Base-by-base conservation (phyloP, 2,113 vertebrate genomes). In the Gorsachius goisagi region DNA sequence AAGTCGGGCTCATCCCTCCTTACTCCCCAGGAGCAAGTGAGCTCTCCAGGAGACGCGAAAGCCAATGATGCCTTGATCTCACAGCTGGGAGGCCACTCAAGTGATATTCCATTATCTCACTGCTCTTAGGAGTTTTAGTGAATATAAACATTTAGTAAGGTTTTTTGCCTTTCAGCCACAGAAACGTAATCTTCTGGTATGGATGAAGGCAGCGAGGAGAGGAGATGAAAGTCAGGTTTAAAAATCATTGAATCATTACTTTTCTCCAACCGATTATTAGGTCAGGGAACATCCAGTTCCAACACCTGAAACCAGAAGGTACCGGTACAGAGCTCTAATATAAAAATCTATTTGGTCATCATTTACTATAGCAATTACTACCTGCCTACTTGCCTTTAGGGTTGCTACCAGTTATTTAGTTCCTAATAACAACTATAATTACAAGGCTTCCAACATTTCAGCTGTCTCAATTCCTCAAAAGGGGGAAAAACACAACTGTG, bases 81-180 rank as follows among this genome's bases (percentile, higher is more conserved):
- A 23, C 5, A 45, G 37, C 41, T 39, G 27, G 49, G 62, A 95
- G n/a, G 24, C 35, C 49, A 53, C 88, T 58, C 66, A 21, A 41
- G 60, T 53, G 92, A 68, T 52, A 88, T 50, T 58, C 76, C 50
- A n/a, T 68, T 80, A 68, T 41, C 30, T 55, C 47, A 28, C 55
- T 55, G 44, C 44, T 60, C 20, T 2, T 66, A 71, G 0, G 26
- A 39, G n/a, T 50, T 83, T 37, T 85, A 76, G 44, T 28, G 62
- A 75, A 85, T 49, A 94, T 35, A 79, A 94, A 88, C 95, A 89
- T 75, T 78, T 72, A 81, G 24, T 72, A 89, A 50, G 45, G 2
- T 66, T 71, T 96, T 95, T 81, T 89, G 59, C 68, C 84, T 94
- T 94, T 95, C 60, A 87, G 77, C 60, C 64, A 91, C 72, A 78